Base-by-base conservation (phyloP, 2,888 invertebrate species). In the Thymelicus acteon region DNA sequence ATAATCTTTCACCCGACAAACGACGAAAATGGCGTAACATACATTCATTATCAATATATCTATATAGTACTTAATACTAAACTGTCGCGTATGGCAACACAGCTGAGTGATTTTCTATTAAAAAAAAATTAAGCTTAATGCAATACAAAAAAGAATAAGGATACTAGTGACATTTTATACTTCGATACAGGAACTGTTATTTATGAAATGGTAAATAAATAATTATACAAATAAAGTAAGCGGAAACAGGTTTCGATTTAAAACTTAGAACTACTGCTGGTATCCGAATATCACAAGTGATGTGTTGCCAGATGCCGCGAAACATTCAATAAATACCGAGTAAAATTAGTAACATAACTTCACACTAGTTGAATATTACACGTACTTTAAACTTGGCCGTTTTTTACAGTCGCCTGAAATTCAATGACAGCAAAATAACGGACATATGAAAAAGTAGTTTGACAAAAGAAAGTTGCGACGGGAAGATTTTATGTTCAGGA, bases 291-390 rank as follows among this genome's bases (percentile, higher is more conserved):
- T 31, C 31, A 52, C 62, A 15, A 49, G 19, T 62, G 15, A 15
- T 74, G 75, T 76, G 76, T 71, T 69, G 72, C 72, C 75, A 72
- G 48, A 65, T 1, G 61, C 73, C 76, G 77, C 78, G 64, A 74
- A 64, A 75, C 68, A 72, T 70, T 76, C 76, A 82, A 82, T 82
- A 82, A 82, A 84, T 81, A 82, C 78, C 71, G 77, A 81, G 74
- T 82, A 79, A 82, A 80, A 82, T 83, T 84, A 83, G 77, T 77
- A 79, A 82, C 78, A 80, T 85, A 85, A 82, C 82, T 80, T 82
- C 82, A 85, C 84, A 78, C 86, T 89, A 89, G 77, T 76, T 80
- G 86, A 84, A 85, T 87, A 85, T 87, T 86, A 88, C 85, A 87
- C 80, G 72, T 74, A 75, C 74, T 77, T 75, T 74, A 76, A 74